phyloP scores from a whole-genome alignment of 2,888 invertebrate genomes.

The Lingula anatina region DNA sequence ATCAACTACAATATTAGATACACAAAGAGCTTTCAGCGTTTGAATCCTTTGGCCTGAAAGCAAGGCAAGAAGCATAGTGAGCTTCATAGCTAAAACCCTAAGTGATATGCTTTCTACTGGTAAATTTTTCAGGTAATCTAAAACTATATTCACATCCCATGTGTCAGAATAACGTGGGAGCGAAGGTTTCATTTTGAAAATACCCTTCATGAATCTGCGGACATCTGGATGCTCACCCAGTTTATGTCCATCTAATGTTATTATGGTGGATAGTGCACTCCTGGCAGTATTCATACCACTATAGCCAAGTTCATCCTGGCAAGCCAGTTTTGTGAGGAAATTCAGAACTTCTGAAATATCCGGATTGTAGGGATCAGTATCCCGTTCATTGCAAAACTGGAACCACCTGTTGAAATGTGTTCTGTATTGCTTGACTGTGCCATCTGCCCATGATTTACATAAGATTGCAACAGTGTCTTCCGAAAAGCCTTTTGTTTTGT shows the following conservation, averaged over 20 bases:
- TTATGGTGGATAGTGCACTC: neutral
- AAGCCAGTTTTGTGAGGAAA: neutral
- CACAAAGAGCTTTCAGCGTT: too few relatives aligned
- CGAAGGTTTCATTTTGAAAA: neutral
- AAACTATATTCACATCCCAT: neutral
- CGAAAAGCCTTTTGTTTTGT: neutral
- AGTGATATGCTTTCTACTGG: neutral
- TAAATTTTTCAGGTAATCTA: neutral
- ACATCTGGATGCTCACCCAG: slow-evolving; percentile 1
- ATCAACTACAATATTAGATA: too few relatives aligned
- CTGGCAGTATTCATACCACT: slow-evolving; percentile 3
- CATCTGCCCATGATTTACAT: too few relatives aligned
- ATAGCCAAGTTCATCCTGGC: neutral
- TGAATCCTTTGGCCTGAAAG: too few relatives aligned
- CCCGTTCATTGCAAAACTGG: neutral
- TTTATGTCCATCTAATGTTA: neutral
- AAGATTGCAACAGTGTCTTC: neutral
- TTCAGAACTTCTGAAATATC: neutral
- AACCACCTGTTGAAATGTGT: slow-evolving; percentile 1
- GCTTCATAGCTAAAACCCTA: too few relatives aligned
- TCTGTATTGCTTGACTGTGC: slow-evolving; percentile 1
- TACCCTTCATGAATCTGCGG: slow-evolving; percentile 1
- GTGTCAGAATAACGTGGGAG: neutral
- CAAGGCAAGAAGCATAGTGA: too few relatives aligned
- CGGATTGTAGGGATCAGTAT: neutral